Percentiles rank a stretch among this genome's conserved stretches.
These are phyloP conservation scores for Hipparchia sbordonii DNA, from an alignment of 2,888 invertebrate genomes.

Conservation along the genomic window DNA sequence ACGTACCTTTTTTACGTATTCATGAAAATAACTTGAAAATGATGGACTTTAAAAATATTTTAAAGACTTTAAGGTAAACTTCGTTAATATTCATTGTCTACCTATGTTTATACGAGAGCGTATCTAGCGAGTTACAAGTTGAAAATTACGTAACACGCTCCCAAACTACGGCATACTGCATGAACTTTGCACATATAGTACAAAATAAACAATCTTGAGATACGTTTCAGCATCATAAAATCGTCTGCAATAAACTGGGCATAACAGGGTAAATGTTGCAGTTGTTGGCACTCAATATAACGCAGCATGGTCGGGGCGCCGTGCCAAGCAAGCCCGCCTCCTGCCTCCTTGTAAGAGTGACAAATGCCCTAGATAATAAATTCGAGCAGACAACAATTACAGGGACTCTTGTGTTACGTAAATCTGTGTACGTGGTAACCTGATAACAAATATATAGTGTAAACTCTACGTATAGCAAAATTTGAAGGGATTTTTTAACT, in stretches of 20 bases:
- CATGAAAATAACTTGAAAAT: no score
- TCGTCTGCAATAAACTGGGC: constrained; percentile 37
- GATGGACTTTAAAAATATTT: no score
- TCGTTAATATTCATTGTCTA: no score
- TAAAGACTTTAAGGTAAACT: no score
- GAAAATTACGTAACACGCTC: not conserved
- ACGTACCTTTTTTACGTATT: no score
- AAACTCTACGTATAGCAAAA: not conserved
- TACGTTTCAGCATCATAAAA: constrained; percentile 29
- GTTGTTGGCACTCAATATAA: constrained; percentile 46
- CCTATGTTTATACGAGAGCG: not conserved
- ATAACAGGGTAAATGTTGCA: constrained; percentile 45
- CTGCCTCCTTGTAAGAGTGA: constrained; percentile 42
- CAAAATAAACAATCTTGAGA: constrained; percentile 23
- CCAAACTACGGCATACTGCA: not conserved
- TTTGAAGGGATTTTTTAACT: no score
- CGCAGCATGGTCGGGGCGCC: constrained; percentile 42
- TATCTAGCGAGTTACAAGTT: not conserved
- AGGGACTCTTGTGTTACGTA: constrained; percentile 23
- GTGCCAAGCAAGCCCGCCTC: constrained; percentile 44
- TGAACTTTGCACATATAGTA: not conserved
- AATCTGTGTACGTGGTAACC: constrained; percentile 17
- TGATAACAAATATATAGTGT: constrained; percentile 4
- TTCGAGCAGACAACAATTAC: constrained; percentile 33
- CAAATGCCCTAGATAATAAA: constrained; percentile 38